Percentiles rank a stretch among this genome's conserved stretches.
These are phyloP conservation scores for Monochamus saltuarius DNA, from an alignment of 1,140 invertebrate species.

Conservation along the genomic window DNA sequence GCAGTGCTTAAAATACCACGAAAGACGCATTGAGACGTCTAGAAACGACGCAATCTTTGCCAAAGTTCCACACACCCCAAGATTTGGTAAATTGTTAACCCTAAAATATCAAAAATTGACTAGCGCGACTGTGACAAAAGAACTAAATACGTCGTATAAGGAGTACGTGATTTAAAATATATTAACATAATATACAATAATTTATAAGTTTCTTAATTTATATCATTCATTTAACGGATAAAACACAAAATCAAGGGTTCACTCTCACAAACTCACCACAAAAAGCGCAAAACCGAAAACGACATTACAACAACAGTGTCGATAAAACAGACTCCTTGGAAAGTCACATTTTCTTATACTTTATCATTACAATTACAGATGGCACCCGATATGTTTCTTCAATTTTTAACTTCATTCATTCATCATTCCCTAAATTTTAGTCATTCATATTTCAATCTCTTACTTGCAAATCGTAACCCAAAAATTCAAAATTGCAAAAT, in stretches of 20 bases:
- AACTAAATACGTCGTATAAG: background rate
- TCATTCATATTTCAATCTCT: too few species aligned
- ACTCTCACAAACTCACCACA: constrained; percentile 31
- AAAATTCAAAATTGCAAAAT: too few species aligned
- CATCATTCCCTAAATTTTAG: too few species aligned
- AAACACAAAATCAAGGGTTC: constrained; percentile 33
- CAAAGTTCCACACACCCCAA: background rate
- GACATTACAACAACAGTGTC: constrained; percentile 23
- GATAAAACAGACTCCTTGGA: background rate
- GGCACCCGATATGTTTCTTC: too few species aligned
- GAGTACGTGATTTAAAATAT: too few species aligned
- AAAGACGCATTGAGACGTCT: background rate
- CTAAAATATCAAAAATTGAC: constrained; percentile 1
- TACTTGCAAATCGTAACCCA: too few species aligned
- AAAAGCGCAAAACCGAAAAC: constrained; percentile 39
- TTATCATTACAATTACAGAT: too few species aligned
- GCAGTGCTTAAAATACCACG: background rate
- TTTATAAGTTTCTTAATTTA: constrained; percentile 26
- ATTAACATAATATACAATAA: background rate
- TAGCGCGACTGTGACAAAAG: background rate
- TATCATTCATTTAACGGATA: constrained; percentile 26
- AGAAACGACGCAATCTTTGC: background rate
- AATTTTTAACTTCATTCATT: too few species aligned
- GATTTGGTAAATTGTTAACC: background rate
- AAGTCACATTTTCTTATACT: too few species aligned